Conservation (phyloP, 1,140 invertebrate species). For the Daktulosphaira vitifoliae region DNA sequence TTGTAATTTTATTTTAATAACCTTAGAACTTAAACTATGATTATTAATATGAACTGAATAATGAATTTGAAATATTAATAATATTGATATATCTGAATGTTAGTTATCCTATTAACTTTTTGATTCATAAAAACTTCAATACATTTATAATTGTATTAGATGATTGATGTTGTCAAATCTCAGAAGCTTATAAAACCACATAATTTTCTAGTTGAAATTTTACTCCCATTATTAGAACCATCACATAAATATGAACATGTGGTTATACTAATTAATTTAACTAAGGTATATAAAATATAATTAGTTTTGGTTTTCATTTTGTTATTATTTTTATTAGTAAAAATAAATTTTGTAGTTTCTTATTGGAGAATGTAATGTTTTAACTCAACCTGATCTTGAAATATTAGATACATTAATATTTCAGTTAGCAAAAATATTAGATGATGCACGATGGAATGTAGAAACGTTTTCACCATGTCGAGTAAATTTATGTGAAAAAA, state of each 20-base stretch:
- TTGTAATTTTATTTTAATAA: no score
- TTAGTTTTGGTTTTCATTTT: not conserved
- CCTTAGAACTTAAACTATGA: no score
- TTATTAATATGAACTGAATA: no score
- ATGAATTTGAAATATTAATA: no score
- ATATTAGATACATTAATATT: not conserved
- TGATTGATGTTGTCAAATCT: not conserved
- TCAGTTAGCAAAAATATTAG: not conserved
- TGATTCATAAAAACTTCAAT: no score
- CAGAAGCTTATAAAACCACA: not conserved
- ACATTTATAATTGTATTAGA: not conserved
- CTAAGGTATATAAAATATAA: not conserved
- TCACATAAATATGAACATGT: not conserved
- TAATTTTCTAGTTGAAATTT: not conserved
- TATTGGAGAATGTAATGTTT: not conserved
- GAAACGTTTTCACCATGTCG: not conserved
- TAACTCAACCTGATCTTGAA: not conserved
- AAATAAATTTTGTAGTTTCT: constrained; percentile 1
- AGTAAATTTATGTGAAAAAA: not conserved
- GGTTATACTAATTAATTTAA: not conserved
- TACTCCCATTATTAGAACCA: not conserved
- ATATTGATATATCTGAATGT: no score
- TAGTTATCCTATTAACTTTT: no score
- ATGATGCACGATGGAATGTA: constrained; percentile 3
- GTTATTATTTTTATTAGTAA: not conserved